Base-by-base conservation (phyloP, 2,113 vertebrate genomes). In the Caranx melampygus region DNA sequence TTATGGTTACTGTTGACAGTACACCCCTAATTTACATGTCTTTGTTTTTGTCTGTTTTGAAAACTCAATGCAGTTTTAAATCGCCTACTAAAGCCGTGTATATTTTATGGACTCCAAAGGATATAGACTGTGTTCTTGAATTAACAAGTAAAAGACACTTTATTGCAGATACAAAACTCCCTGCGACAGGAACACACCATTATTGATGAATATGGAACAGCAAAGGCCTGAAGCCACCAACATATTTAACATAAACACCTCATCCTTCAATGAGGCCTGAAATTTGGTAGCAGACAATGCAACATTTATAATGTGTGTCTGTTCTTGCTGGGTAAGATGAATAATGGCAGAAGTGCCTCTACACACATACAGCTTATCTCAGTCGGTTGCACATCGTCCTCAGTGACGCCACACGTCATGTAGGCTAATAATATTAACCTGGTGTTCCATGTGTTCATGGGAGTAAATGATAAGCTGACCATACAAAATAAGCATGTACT, bases 251-350 rank as follows among this genome's bases (percentile, higher is more conserved):
- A 64, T 34, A 70, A 70, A 18, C 16, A 54, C 9, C 4, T 12
- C 57, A 73, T 78, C 40, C 21, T 52, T 77, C 58, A 44, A 3
- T 72, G 4, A 20, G 57, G 14, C 18, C 18, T 69, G 42, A 74
- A 40, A 51, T 16, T 73, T 72, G 57, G 73, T 63, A 85, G 47
- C 37, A 21, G 35, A 54, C 26, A 45, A 51, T 69, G 21, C 13
- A 68, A 21, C 74, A 75, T 69, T 60, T 31, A 65, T 45, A 57
- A 8, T 55, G n/a, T 66, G 9, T 68, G 15, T 60, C 31, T 62
- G n/a, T 66, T 79, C 16, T 49, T 68, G 52, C 37, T 9, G 33
- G 63, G 49, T 42, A 11, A 42, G 63, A 40, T 26, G 52, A 66
- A 45, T 66, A 58, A 34, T 37, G 18, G 20, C 21, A 35, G n/a